Evolutionary conservation across 2,113 vertebrate genomes (phyloP).

Genomic region (Agelaius tricolor): DNA sequence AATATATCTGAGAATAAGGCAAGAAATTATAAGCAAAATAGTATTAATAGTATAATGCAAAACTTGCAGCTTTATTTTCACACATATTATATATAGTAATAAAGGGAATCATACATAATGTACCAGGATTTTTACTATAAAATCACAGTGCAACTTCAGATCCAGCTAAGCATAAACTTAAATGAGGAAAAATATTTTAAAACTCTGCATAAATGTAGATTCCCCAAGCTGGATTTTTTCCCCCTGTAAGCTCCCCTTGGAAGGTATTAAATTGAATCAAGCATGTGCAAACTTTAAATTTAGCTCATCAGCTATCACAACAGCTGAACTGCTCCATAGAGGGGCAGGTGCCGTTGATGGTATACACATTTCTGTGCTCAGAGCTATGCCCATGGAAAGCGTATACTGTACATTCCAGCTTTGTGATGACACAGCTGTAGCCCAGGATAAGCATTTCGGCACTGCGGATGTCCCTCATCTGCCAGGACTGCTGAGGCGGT

Average conservation of each 20-base stretch:
- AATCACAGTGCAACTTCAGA: neutral
- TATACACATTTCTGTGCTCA: conserved; percentile 22
- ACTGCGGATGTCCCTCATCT: conserved; percentile 27
- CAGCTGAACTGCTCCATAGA: conserved; percentile 49
- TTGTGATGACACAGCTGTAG: conserved; percentile 65
- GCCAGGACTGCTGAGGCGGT: neutral
- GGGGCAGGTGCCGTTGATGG: conserved; percentile 31
- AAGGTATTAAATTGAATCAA: conserved; percentile 42
- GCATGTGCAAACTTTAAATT: conserved; percentile 56
- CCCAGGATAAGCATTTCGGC: conserved; percentile 10
- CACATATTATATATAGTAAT: neutral
- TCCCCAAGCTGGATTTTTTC: neutral
- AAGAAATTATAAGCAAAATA: neutral
- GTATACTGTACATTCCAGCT: conserved; percentile 60
- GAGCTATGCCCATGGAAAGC: neutral
- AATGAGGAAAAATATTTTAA: neutral
- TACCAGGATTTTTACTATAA: neutral
- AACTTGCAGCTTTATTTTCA: neutral
- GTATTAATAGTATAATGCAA: neutral
- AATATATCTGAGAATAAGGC: neutral
- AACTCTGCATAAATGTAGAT: neutral
- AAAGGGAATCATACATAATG: neutral
- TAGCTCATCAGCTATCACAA: conserved; percentile 61
- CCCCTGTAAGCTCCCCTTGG: neutral
- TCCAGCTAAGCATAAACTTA: neutral